Conservation (phyloP, 2,797 vertebrate species). For the Acropternis orthonyx region DNA sequence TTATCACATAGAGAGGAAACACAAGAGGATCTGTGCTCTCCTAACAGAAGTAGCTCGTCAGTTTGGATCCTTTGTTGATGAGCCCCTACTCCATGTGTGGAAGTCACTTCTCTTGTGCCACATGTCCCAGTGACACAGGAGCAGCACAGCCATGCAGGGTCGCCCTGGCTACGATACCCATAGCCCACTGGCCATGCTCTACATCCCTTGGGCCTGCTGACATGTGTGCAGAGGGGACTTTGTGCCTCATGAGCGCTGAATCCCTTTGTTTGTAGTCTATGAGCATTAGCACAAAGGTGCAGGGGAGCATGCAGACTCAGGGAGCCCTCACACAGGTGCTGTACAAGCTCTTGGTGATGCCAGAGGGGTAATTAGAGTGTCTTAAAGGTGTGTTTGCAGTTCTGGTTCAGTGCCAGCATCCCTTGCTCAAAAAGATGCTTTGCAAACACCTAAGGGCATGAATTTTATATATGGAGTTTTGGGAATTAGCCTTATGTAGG, state of each 20-base stretch:
- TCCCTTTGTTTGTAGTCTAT: neutral
- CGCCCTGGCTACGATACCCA: neutral
- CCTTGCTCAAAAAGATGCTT: neutral
- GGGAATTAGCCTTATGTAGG: neutral
- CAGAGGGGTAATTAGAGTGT: neutral
- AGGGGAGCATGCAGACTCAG: rapidly evolving
- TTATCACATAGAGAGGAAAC: neutral
- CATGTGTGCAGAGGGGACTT: rapidly evolving
- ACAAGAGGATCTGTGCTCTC: neutral
- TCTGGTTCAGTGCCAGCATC: neutral
- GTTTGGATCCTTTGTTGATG: neutral
- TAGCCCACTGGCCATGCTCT: neutral
- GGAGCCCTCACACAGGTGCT: neutral
- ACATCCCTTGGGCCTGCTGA: too few relatives aligned
- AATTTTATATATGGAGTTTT: neutral
- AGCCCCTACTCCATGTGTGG: neutral
- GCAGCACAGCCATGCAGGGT: neutral
- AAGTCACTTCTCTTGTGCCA: neutral
- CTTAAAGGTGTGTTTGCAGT: neutral
- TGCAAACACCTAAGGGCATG: neutral
- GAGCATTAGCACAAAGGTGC: neutral
- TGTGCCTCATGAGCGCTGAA: rapidly evolving
- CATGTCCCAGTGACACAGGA: neutral
- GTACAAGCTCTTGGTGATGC: neutral
- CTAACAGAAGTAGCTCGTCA: neutral